Evolutionary conservation across 2,797 vertebrate genomes (phyloP).

Genomic region (Phalanger gymnotis): DNA sequence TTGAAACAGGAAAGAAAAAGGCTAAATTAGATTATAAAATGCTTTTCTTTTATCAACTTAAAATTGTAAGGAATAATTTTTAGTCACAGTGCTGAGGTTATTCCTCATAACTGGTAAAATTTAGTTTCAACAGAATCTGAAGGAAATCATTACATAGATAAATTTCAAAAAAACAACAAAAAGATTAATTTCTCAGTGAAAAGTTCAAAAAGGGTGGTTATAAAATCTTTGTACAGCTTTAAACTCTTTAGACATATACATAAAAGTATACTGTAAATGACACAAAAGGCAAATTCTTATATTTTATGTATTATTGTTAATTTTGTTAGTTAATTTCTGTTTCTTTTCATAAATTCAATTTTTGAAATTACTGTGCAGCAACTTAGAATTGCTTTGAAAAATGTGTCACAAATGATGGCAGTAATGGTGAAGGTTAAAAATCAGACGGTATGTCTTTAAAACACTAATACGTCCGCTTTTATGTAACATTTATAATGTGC

Average conservation of each 20-base stretch:
- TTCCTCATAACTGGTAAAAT: constrained; percentile 27
- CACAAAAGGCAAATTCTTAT: not conserved
- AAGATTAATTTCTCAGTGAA: not conserved
- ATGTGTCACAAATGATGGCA: not conserved
- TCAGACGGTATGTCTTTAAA: not conserved
- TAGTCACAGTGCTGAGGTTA: not conserved
- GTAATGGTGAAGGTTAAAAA: not conserved
- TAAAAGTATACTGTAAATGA: not conserved
- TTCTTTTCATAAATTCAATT: not conserved
- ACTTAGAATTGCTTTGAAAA: not conserved
- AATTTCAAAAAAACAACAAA: not conserved
- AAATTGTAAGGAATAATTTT: constrained; percentile 24
- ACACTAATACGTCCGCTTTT: not conserved
- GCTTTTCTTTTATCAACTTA: not conserved
- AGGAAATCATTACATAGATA: not conserved
- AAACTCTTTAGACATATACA: not conserved
- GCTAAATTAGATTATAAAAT: constrained; percentile 10
- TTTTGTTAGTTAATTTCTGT: not conserved
- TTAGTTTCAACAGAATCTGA: constrained; percentile 43
- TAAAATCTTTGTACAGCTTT: not conserved
- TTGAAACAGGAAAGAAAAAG: constrained; percentile 16
- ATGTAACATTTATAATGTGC: not conserved
- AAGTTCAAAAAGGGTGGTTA: not conserved
- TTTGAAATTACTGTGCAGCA: not conserved
- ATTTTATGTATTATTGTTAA: not conserved